phyloP scores from a whole-genome alignment of 2,888 invertebrate genomes.

The Pristionchus mayeri region DNA sequence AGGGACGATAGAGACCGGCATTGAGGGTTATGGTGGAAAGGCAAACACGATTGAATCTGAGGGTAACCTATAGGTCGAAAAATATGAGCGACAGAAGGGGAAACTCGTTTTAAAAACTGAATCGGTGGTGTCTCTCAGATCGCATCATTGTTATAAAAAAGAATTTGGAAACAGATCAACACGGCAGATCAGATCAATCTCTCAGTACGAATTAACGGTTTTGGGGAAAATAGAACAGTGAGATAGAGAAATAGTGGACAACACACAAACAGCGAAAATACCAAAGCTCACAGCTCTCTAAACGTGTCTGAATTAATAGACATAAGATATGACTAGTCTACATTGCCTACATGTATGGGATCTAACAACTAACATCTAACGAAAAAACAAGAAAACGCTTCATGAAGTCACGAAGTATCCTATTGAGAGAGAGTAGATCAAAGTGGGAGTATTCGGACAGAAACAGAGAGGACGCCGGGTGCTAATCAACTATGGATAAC shows the following conservation, averaged over 20 bases:
- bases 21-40: conserved; percentile 25
- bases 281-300: conserved; percentile 14
- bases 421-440: not conserved
- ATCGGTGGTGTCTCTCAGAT: conserved; percentile 9
- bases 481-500: not conserved
- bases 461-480: conserved; percentile 17
- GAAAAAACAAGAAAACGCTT: not conserved
- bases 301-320: not conserved
- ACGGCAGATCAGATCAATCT: conserved; percentile 9
- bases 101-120: conserved; percentile 2
- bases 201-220: no score
- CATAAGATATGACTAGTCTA: conserved; percentile 32
- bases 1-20: not conserved
- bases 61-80: not conserved
- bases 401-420: not conserved
- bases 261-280: conserved; percentile 13
- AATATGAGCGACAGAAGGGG: not conserved
- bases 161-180: not conserved
- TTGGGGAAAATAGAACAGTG: not conserved
- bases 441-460: not conserved
- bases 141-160: not conserved
- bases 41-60: conserved; percentile 25
- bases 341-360: not conserved
- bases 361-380: conserved; percentile 45
- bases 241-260: not conserved